These are phyloP conservation scores for Choristoneura fumiferana DNA, from an alignment of 1,140 invertebrate species.

Conservation along the genomic window DNA sequence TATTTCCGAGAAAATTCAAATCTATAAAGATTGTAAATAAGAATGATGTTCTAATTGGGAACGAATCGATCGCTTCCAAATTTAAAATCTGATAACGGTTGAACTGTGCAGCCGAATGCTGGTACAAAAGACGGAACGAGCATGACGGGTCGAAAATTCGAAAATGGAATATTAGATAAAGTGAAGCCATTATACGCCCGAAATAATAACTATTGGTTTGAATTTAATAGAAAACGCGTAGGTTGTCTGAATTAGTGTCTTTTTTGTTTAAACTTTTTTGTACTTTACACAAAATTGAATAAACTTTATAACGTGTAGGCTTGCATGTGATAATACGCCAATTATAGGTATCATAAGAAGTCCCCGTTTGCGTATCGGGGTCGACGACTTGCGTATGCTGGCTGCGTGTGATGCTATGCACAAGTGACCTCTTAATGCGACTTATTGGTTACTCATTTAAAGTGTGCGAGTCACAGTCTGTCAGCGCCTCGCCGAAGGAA, in stretches of 20 bases:
- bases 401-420: constrained; percentile 58
- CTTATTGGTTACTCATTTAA: constrained; percentile 72
- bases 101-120: constrained; percentile 45
- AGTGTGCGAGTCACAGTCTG: constrained; percentile 35
- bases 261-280: too few relatives aligned
- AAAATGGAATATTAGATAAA: constrained; percentile 72
- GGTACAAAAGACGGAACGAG: constrained; percentile 65
- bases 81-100: constrained; percentile 68
- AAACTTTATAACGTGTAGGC: too few relatives aligned
- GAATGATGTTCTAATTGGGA: constrained; percentile 7
- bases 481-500: background rate
- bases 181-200: constrained; percentile 72
- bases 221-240: constrained; percentile 21
- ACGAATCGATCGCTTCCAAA: constrained; percentile 60
- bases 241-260: too few relatives aligned
- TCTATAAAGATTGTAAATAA: constrained; percentile 8
- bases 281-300: too few relatives aligned
- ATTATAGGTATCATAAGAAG: constrained; percentile 45
- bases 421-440: constrained; percentile 72
- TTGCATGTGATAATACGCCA: constrained; percentile 9
- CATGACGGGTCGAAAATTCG: constrained; percentile 76
- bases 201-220: constrained; percentile 59
- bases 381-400: constrained; percentile 69
- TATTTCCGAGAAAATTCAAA: constrained; percentile 26
- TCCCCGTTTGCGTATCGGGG: constrained; percentile 63